Conservation (phyloP, 2,888 invertebrate species). For the Melitaea athalia region DNA sequence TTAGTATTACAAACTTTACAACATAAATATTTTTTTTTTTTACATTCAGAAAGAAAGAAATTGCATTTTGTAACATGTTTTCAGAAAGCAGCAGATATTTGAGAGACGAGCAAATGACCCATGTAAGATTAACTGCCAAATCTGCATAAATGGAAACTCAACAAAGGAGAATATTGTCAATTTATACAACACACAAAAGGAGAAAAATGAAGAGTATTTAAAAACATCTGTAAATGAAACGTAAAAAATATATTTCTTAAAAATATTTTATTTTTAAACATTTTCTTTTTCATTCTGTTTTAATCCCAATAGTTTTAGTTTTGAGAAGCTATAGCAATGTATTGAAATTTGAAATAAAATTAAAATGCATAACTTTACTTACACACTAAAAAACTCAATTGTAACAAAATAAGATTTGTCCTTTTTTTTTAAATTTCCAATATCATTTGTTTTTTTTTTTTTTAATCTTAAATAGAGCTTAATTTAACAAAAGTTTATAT, state of each 20-base stretch:
- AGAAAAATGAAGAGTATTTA: slow-evolving; percentile 56
- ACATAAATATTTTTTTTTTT: no score
- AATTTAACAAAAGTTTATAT: slow-evolving; percentile 40
- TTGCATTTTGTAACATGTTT: neutral
- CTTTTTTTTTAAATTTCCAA: no score
- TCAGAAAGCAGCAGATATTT: neutral
- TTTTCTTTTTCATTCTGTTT: neutral
- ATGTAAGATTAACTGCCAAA: slow-evolving; percentile 65
- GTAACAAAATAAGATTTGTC: no score
- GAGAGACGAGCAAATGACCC: slow-evolving; percentile 42
- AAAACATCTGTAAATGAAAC: slow-evolving; percentile 8
- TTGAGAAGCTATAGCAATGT: no score
- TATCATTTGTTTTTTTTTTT: no score
- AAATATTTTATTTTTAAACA: neutral
- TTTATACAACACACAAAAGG: slow-evolving; percentile 63
- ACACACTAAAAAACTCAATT: no score
- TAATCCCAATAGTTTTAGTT: no score
- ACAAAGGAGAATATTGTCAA: slow-evolving; percentile 60
- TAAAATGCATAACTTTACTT: no score
- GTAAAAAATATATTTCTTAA: neutral
- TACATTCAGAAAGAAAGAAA: neutral
- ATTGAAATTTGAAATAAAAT: no score
- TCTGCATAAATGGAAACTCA: slow-evolving; percentile 54
- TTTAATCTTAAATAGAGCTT: no score
- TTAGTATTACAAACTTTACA: no score